Conservation (phyloP, 2,888 invertebrate species). For the Atherix ibis region DNA sequence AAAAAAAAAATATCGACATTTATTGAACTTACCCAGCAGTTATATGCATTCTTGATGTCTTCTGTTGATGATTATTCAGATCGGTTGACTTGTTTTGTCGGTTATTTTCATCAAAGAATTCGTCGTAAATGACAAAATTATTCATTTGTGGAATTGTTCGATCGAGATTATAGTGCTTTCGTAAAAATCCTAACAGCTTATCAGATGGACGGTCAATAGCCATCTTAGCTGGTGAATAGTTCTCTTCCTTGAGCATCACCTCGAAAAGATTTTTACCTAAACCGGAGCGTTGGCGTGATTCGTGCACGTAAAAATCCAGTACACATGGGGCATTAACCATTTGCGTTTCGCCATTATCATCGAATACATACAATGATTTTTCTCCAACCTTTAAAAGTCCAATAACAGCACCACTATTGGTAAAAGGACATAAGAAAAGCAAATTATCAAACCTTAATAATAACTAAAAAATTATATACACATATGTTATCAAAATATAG, state of each 20-base stretch:
- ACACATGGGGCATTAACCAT: slow-evolving; percentile 75
- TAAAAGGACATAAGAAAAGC: slow-evolving; percentile 20
- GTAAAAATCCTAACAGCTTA: slow-evolving; percentile 72
- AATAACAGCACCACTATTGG: slow-evolving; percentile 57
- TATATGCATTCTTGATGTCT: slow-evolving; percentile 19
- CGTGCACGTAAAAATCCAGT: slow-evolving; percentile 84
- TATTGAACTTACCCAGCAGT: slow-evolving; percentile 27
- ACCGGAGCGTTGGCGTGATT: slow-evolving; percentile 70
- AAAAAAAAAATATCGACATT: slow-evolving; percentile 2
- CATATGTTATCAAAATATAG: slow-evolving; percentile 6
- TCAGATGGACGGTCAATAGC: slow-evolving; percentile 89
- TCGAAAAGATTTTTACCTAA: slow-evolving; percentile 74
- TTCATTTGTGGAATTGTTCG: slow-evolving; percentile 66
- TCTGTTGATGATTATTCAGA: slow-evolving; percentile 17
- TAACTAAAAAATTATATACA: not conserved
- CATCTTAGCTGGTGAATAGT: slow-evolving; percentile 50
- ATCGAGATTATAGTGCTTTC: slow-evolving; percentile 56
- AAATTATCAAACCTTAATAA: slow-evolving; percentile 3
- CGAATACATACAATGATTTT: slow-evolving; percentile 78
- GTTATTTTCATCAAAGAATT: slow-evolving; percentile 43
- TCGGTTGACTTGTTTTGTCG: slow-evolving; percentile 7
- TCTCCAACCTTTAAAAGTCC: slow-evolving; percentile 81
- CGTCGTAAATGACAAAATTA: slow-evolving; percentile 73
- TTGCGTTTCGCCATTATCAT: slow-evolving; percentile 50
- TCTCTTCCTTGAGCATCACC: slow-evolving; percentile 63